Evolutionary conservation across 2,797 vertebrate genomes (phyloP).

Genomic region (Podargus strigoides): DNA sequence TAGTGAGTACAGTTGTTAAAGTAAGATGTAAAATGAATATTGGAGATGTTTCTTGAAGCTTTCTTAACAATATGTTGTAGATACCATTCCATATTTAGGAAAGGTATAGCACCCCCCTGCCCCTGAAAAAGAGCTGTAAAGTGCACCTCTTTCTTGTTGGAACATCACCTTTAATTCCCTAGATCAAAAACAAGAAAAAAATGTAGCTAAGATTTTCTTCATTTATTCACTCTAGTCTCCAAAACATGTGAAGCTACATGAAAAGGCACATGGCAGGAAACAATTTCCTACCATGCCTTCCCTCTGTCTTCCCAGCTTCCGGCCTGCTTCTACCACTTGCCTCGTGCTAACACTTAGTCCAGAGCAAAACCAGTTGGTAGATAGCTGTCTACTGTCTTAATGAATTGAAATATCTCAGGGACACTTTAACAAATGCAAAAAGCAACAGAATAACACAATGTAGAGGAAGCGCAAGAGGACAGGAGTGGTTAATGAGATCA

Average conservation of each 20-base stretch:
- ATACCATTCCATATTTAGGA: background rate
- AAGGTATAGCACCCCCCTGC: background rate
- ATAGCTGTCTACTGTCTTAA: background rate
- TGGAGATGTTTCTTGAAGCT: background rate
- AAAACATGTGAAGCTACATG: background rate
- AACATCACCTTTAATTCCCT: background rate
- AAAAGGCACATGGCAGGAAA: background rate
- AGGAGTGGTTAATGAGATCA: background rate
- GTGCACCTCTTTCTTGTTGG: background rate
- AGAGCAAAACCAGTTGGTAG: background rate
- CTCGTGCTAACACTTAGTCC: background rate
- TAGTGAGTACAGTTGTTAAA: background rate
- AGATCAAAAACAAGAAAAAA: background rate
- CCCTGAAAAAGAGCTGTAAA: background rate
- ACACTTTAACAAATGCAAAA: background rate
- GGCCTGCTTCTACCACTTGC: background rate
- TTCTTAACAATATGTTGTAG: background rate
- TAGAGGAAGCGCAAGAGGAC: background rate
- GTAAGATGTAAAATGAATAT: background rate
- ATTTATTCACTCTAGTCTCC: background rate
- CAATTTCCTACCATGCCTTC: background rate
- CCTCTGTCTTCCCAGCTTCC: background rate
- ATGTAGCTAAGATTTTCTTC: background rate
- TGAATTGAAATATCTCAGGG: background rate
- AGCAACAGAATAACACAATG: background rate